Base-by-base conservation (phyloP, 2,113 vertebrate genomes). In the Rhombomys opimus region DNA sequence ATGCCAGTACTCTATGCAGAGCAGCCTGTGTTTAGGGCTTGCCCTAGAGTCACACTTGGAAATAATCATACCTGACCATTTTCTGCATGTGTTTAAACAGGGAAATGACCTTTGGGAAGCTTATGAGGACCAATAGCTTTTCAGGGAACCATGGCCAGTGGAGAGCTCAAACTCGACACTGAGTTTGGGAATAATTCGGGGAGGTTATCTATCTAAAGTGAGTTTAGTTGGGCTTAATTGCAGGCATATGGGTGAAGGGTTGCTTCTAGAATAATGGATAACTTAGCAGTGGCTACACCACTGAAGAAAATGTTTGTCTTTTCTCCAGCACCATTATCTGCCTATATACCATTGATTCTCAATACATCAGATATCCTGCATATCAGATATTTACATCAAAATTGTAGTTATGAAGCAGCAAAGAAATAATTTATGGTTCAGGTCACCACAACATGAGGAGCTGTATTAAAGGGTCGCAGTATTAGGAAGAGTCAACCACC, bases 121-220 rank as follows among this genome's bases (percentile, higher is more conserved):
- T 84, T 20, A 9, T 38, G 11, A 35, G 41, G 23, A 41, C 52
- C 70, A 87, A 68, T 2, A 10, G 12, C 18, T 17, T 8, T 3
- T 2, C 0, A 0, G 23, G 32, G 15, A 52, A 27, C 38, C n/a
- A 15, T 70, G 59, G 27, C 30, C 18, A 14, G 32, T 10, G 15
- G 67, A 32, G 3, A 0, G 0, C 22, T 76, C 72, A 13, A 50
- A 22, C 13, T 7, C 76, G 20, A 30, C 52, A n/a, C 41, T 77
- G 12, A 15, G n/a, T 73, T 65, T 27, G 52, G 61, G 25, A 25
- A 67, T 1, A 35, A 17, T 1, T 0, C 22, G 35, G 22, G 41
- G 22, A 18, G 35, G 32, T 68, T 77, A 17, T 54, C 50, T 65
- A 46, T 7, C n/a, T 70, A 61, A 46, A 32, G 13, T 52, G 15